Conservation (phyloP, 2,797 vertebrate species). For the Eremophila alpestris region DNA sequence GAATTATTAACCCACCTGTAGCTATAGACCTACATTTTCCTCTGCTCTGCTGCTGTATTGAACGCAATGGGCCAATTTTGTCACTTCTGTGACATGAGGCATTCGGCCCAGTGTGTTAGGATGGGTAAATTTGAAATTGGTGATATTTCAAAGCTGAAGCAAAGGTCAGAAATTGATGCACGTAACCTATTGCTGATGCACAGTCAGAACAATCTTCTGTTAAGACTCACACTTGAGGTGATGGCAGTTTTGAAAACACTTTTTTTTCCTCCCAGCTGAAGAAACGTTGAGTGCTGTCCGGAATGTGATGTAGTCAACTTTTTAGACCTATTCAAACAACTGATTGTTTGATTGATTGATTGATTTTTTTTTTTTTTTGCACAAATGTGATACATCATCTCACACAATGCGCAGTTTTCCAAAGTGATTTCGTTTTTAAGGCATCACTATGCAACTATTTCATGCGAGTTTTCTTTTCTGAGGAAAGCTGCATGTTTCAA, state of each 20-base stretch:
- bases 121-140: constrained; percentile 17
- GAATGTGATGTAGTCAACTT: not conserved
- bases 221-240: not conserved
- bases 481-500: not conserved
- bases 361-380: not conserved
- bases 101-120: not conserved
- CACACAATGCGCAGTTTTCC: not conserved
- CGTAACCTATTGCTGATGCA: constrained; percentile 12
- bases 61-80: not conserved
- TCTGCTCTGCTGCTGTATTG: not conserved
- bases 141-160: constrained; percentile 29
- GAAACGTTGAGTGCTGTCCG: not conserved
- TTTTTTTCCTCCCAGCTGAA: not conserved
- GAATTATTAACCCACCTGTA: not conserved
- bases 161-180: constrained; percentile 38
- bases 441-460: not conserved
- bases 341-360: not conserved
- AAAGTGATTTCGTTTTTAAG: not conserved
- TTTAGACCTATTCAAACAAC: not conserved
- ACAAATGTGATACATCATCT: not conserved
- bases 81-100: not conserved
- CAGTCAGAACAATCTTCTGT: constrained; percentile 13
- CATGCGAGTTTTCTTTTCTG: not conserved
- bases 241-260: not conserved
- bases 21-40: not conserved